phyloP scores from a whole-genome alignment of 2,113 vertebrate species.

The Eira barbara region DNA sequence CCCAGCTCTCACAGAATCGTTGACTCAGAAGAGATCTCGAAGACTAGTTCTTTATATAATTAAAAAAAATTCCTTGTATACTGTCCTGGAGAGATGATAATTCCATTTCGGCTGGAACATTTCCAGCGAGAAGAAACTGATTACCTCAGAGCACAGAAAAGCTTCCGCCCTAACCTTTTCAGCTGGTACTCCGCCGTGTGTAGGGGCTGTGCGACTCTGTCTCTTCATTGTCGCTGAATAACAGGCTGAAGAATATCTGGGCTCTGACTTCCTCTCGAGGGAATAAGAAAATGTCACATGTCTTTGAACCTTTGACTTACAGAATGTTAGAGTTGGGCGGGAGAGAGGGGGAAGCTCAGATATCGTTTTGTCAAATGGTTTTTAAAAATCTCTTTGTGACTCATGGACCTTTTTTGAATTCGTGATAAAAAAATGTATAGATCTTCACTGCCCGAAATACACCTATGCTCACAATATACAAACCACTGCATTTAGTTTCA shows the following conservation, averaged over 20 bases:
- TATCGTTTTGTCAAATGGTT: background rate
- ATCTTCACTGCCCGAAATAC: background rate
- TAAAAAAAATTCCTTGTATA: background rate
- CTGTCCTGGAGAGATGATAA: background rate
- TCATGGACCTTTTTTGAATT: slow-evolving; percentile 1
- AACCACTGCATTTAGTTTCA: background rate
- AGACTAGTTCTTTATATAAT: background rate
- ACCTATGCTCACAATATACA: background rate
- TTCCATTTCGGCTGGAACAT: background rate
- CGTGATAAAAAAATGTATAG: background rate
- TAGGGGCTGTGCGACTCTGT: slow-evolving; percentile 4
- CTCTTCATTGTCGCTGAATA: slow-evolving; percentile 5
- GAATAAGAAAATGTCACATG: slow-evolving; percentile 40
- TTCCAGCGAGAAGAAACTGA: slow-evolving; percentile 17
- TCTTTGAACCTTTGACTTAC: slow-evolving; percentile 22
- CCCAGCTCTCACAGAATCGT: background rate
- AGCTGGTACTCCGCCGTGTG: background rate
- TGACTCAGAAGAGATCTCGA: slow-evolving; percentile 6
- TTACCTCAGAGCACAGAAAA: slow-evolving; percentile 1
- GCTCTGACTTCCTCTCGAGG: slow-evolving; percentile 42
- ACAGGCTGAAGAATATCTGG: slow-evolving; percentile 32
- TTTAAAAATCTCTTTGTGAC: background rate
- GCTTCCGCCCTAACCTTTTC: slow-evolving; percentile 55
- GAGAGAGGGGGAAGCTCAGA: background rate
- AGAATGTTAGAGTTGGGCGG: slow-evolving; percentile 24